Percentiles rank a stretch among this genome's conserved stretches.
These are phyloP conservation scores for Festucalex cinctus DNA, from an alignment of 2,113 vertebrate species.

Conservation along the genomic window DNA sequence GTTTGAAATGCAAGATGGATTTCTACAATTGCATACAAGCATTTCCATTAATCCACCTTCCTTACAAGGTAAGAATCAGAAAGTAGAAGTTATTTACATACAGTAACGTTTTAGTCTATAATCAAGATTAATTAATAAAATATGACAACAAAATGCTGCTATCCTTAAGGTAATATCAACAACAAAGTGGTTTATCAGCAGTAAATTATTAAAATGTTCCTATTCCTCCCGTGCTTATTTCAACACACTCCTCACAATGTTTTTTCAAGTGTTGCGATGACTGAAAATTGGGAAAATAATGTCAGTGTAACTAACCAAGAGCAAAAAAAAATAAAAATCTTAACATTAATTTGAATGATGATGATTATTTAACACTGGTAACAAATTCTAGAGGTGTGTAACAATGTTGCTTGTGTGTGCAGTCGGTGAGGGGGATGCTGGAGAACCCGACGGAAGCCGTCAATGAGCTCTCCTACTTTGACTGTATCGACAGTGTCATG, in stretches of 20 bases:
- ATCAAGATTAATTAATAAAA: background rate
- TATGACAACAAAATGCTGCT: background rate
- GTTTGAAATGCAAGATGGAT: background rate
- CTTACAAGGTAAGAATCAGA: background rate
- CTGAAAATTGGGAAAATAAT: background rate
- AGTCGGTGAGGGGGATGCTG: conserved; percentile 91
- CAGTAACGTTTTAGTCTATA: background rate
- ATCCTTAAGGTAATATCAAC: background rate
- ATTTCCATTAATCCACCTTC: background rate
- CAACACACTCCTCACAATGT: background rate
- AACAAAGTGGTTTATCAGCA: background rate
- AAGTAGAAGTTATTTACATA: too few relatives aligned
- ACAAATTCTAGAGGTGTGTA: background rate
- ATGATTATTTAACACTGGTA: background rate
- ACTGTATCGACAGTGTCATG: conserved; percentile 98
- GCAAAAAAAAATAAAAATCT: too few relatives aligned
- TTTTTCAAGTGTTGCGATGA: background rate
- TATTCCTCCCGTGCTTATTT: too few relatives aligned
- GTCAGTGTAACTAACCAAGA: background rate
- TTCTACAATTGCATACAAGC: background rate
- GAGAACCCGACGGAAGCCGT: conserved; percentile 93
- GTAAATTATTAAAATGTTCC: too few relatives aligned
- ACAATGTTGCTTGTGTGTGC: conserved; percentile 20
- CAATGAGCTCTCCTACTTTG: conserved; percentile 92
- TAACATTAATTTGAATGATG: too few relatives aligned